phyloP scores from a whole-genome alignment of 2,113 vertebrate genomes.

The Strix uralensis region DNA sequence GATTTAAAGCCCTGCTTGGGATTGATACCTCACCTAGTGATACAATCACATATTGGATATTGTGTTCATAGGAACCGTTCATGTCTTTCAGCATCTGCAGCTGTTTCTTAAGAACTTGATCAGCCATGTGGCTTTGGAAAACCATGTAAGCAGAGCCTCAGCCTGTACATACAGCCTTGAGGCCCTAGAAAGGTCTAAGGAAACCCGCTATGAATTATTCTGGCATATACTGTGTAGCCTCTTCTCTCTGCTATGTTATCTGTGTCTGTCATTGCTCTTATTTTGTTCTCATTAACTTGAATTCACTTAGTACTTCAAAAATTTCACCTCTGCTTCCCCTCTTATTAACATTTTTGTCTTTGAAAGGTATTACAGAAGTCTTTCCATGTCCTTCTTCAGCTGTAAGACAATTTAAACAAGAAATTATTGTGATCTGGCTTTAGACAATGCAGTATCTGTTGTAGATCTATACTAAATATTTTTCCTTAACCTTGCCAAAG shows the following conservation, averaged over 20 bases:
- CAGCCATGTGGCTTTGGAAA: not conserved
- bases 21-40: not conserved
- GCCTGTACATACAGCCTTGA: not conserved
- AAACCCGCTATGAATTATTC: not conserved
- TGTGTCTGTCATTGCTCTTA: not conserved
- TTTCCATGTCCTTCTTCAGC: not conserved
- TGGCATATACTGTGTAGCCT: accelerated
- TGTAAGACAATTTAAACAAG: not conserved
- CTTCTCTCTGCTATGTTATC: not conserved
- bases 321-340: not conserved
- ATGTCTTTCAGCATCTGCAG: not conserved
- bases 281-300: not conserved
- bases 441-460: not conserved
- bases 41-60: not conserved
- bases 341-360: not conserved
- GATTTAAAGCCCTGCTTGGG: not conserved
- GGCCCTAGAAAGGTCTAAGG: not conserved
- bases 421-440: not conserved
- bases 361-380: not conserved
- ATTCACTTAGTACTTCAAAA: not conserved
- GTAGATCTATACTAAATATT: not conserved
- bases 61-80: not conserved
- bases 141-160: not conserved
- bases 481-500: not conserved
- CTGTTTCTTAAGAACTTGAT: not conserved